A percentile compares a stretch with the other conserved stretches of the same genome.
phyloP scores from a whole-genome alignment of 2,888 invertebrate species.

The Deroplatys truncata region DNA sequence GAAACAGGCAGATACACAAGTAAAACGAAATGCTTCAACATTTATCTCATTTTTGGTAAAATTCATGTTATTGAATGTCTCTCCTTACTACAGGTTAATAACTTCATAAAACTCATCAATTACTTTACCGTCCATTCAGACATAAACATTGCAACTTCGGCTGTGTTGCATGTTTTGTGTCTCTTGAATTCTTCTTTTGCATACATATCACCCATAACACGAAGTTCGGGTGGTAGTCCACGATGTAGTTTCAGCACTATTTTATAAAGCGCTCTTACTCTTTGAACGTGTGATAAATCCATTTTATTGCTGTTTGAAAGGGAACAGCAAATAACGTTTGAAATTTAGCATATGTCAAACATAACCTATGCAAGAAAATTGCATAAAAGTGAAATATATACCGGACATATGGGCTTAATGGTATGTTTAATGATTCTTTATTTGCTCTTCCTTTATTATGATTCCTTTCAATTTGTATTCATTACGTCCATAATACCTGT shows the following conservation, averaged over 20 bases:
- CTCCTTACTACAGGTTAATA: no score
- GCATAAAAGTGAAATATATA: no score
- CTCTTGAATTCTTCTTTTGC: slow-evolving; percentile 80
- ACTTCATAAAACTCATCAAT: no score
- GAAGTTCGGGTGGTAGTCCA: slow-evolving; percentile 66
- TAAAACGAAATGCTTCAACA: not conserved
- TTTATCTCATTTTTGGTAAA: no score
- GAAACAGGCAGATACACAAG: slow-evolving; percentile 36
- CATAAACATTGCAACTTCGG: slow-evolving; percentile 73
- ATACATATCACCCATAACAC: slow-evolving; percentile 70
- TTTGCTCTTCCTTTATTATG: no score
- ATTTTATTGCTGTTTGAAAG: not conserved
- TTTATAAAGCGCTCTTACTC: slow-evolving; percentile 72
- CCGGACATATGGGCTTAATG: no score
- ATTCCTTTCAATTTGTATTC: no score
- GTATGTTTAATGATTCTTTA: no score
- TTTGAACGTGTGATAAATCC: slow-evolving; percentile 50
- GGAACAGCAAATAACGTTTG: no score
- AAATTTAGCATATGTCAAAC: not conserved
- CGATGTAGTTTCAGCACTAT: slow-evolving; percentile 73
- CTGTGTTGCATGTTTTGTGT: slow-evolving; percentile 68
- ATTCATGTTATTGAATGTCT: no score
- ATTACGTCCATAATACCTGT: no score
- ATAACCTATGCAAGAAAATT: not conserved
- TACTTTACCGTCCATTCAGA: slow-evolving; percentile 78